Evolutionary conservation across 2,888 invertebrate species (phyloP).

Genomic region (Lithophane socia): DNA sequence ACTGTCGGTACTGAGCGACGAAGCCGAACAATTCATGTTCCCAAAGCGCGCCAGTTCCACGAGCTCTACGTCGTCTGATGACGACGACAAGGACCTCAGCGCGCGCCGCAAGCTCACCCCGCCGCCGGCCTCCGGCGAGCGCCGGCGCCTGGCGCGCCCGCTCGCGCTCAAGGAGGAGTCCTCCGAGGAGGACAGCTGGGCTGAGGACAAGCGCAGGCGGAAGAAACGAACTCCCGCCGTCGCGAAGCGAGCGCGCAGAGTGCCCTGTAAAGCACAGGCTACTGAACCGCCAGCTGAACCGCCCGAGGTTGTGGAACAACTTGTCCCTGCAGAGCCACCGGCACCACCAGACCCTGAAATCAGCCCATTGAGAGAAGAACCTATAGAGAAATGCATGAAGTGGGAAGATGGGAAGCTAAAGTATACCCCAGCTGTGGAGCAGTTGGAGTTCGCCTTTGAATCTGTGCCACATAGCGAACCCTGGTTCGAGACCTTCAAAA

Average conservation of each 20-base stretch:
- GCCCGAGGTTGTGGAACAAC: conserved; percentile 60
- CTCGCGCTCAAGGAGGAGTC: conserved; percentile 86
- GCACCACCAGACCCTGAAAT: conserved; percentile 67
- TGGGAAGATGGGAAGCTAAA: conserved; percentile 87
- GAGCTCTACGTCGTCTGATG: conserved; percentile 88
- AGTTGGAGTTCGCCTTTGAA: conserved; percentile 94
- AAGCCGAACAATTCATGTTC: conserved; percentile 97
- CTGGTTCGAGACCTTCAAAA: conserved; percentile 94
- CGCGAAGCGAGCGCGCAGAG: conserved; percentile 71
- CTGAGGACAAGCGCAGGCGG: conserved; percentile 78
- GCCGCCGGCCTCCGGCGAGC: conserved; percentile 79
- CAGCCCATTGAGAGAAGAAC: conserved; percentile 79
- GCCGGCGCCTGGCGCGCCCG: conserved; percentile 82
- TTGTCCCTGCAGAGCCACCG: conserved; percentile 59
- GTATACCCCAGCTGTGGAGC: conserved; percentile 90
- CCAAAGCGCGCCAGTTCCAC: conserved; percentile 92
- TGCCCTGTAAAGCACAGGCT: conserved; percentile 58
- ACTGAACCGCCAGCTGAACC: conserved; percentile 61
- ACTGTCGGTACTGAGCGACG: conserved; percentile 94
- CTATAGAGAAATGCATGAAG: conserved; percentile 82
- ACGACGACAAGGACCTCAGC: conserved; percentile 87
- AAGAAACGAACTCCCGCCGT: conserved; percentile 76
- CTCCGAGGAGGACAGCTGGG: conserved; percentile 87
- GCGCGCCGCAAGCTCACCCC: conserved; percentile 84
- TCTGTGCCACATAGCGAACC: conserved; percentile 93